phyloP scores from a whole-genome alignment of 2,113 vertebrate species.

The Pleuronectes platessa region DNA sequence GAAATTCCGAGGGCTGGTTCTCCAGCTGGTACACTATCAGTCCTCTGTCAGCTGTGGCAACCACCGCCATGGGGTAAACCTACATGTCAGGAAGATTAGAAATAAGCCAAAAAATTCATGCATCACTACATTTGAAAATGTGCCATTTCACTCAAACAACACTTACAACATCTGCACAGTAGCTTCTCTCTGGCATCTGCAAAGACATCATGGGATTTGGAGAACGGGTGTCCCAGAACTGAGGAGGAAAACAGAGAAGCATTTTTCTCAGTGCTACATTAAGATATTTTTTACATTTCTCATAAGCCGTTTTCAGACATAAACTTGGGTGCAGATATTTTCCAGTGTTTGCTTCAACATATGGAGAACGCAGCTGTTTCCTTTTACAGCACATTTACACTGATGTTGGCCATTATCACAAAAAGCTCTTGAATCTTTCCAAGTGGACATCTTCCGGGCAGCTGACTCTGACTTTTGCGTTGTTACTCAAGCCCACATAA shows the following conservation, averaged over 20 bases:
- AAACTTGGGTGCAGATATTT: too few relatives aligned
- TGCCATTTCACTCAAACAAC: not conserved
- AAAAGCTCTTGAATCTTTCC: too few relatives aligned
- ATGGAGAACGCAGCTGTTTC: too few relatives aligned
- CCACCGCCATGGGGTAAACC: slow-evolving; percentile 98
- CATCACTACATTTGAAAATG: not conserved
- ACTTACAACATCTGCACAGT: slow-evolving; percentile 98
- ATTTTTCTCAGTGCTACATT: not conserved
- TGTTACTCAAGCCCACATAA: too few relatives aligned
- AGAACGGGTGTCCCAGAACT: slow-evolving; percentile 99
- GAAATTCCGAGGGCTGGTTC: slow-evolving; percentile 97
- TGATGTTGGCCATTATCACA: too few relatives aligned
- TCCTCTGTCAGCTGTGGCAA: slow-evolving; percentile 95
- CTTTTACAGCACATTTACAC: too few relatives aligned
- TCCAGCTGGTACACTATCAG: slow-evolving; percentile 98
- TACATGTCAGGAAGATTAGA: slow-evolving; percentile 50
- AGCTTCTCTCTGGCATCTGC: slow-evolving; percentile 95
- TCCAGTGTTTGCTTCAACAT: too few relatives aligned
- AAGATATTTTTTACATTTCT: too few relatives aligned
- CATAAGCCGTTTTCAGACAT: too few relatives aligned
- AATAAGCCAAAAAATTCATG: not conserved
- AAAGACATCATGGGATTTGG: slow-evolving; percentile 98
- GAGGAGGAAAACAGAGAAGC: not conserved
- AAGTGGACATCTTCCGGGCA: too few relatives aligned
- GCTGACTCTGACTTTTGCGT: too few relatives aligned